These are phyloP conservation scores for Whitmania pigra DNA, from an alignment of 1,140 invertebrate genomes.

Conservation along the genomic window DNA sequence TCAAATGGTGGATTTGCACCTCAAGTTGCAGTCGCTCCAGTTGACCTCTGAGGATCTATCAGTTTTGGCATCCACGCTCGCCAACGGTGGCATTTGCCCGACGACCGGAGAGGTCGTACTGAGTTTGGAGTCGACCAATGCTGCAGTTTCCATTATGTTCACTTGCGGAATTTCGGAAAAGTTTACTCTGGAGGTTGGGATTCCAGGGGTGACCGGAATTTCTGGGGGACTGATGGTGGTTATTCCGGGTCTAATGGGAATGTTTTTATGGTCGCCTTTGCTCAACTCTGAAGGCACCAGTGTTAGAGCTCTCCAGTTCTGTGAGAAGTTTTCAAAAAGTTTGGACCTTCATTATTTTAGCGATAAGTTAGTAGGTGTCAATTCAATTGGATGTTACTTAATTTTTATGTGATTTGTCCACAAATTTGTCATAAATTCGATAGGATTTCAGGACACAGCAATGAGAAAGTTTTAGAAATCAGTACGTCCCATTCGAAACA, in stretches of 20 bases:
- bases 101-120: slow-evolving; percentile 83
- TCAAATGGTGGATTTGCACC: slow-evolving; percentile 61
- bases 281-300: slow-evolving; percentile 8
- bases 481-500: background rate
- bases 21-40: slow-evolving; percentile 84
- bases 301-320: slow-evolving; percentile 18
- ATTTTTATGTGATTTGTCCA: background rate
- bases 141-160: slow-evolving; percentile 67
- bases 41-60: slow-evolving; percentile 78
- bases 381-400: background rate
- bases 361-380: background rate
- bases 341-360: slow-evolving; percentile 18
- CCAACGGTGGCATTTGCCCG: slow-evolving; percentile 93
- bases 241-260: slow-evolving; percentile 8
- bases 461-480: background rate
- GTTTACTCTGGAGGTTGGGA: slow-evolving; percentile 64
- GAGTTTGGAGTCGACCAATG: slow-evolving; percentile 49
- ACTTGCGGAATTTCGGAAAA: slow-evolving; percentile 93
- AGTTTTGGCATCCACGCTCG: slow-evolving; percentile 84
- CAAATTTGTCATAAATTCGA: background rate
- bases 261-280: slow-evolving; percentile 13
- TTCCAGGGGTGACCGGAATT: slow-evolving; percentile 10
- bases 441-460: background rate
- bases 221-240: slow-evolving; percentile 14
- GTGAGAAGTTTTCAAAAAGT: slow-evolving; percentile 9